These are phyloP conservation scores for Antennarius striatus DNA, from an alignment of 2,113 vertebrate species.

Conservation along the genomic window DNA sequence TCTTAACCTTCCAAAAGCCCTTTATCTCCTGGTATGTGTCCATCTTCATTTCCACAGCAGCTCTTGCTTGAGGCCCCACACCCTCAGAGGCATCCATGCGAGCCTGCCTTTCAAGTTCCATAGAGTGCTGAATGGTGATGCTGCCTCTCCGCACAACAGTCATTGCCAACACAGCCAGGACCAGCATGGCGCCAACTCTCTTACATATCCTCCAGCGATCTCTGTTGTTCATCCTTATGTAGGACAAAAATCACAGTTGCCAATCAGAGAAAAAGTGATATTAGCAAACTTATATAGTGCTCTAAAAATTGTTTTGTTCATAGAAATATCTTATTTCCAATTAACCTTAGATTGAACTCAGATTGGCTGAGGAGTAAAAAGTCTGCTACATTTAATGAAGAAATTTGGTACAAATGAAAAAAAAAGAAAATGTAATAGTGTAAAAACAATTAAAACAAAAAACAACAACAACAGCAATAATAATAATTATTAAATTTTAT, in stretches of 20 bases:
- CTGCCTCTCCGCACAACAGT: conserved; percentile 83
- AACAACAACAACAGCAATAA: too few relatives aligned
- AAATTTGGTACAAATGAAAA: too few relatives aligned
- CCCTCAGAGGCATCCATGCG: conserved; percentile 47
- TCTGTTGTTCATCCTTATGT: conserved; percentile 82
- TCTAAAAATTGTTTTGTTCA: not conserved
- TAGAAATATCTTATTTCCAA: too few relatives aligned
- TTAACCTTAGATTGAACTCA: not conserved
- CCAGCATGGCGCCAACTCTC: conserved; percentile 80
- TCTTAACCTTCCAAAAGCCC: conserved; percentile 85
- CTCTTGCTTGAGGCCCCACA: not conserved
- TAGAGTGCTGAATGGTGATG: conserved; percentile 69
- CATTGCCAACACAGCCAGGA: conserved; percentile 83
- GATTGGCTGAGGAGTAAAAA: not conserved
- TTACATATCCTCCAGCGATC: conserved; percentile 82
- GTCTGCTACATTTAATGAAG: too few relatives aligned
- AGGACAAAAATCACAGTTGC: conserved; percentile 17
- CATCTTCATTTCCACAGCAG: conserved; percentile 43
- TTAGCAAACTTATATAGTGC: not conserved
- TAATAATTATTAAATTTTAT: too few relatives aligned
- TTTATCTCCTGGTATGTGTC: conserved; percentile 19
- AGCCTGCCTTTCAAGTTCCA: conserved; percentile 75
- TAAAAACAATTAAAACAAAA: too few relatives aligned
- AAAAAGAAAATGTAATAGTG: too few relatives aligned
- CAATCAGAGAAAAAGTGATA: not conserved